Conservation (phyloP, 2,888 invertebrate genomes). For the Lycaena phlaeas region DNA sequence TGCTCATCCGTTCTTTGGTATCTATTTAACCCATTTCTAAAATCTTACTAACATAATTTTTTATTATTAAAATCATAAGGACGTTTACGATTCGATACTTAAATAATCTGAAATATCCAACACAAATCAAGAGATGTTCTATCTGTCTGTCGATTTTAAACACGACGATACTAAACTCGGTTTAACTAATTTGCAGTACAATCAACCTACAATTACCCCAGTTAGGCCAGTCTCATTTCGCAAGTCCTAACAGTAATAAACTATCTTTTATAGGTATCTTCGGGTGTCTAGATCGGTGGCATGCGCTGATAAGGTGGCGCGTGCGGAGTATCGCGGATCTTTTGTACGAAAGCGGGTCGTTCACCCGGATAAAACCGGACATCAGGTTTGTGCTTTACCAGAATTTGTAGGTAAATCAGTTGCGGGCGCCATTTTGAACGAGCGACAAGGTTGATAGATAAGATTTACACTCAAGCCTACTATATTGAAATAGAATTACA, state of each 20-base stretch:
- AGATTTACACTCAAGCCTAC: neutral
- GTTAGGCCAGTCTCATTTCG: slow-evolving; percentile 8
- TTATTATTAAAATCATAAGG: no score
- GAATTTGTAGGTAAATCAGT: slow-evolving; percentile 18
- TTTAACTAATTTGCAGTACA: slow-evolving; percentile 3
- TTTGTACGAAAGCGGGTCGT: slow-evolving; percentile 22
- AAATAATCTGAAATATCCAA: no score
- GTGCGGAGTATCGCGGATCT: slow-evolving; percentile 21
- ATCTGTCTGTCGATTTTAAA: neutral
- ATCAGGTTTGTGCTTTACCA: slow-evolving; percentile 20
- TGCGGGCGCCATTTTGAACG: slow-evolving; percentile 8
- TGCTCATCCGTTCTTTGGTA: no score
- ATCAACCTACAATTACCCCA: slow-evolving; percentile 10
- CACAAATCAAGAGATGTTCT: neutral
- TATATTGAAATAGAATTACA: neutral
- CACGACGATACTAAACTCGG: neutral
- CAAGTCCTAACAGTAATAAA: slow-evolving; percentile 8
- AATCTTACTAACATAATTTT: no score
- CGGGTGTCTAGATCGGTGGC: slow-evolving; percentile 16
- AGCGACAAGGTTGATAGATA: slow-evolving; percentile 5
- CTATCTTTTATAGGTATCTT: slow-evolving; percentile 13
- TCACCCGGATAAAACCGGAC: slow-evolving; percentile 24
- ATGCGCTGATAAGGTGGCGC: slow-evolving; percentile 18
- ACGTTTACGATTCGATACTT: no score
- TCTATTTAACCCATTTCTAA: no score